Percentiles rank a stretch among this genome's conserved stretches.
phyloP scores from a whole-genome alignment of 2,113 vertebrate genomes.

The Empidonax alnorum region DNA sequence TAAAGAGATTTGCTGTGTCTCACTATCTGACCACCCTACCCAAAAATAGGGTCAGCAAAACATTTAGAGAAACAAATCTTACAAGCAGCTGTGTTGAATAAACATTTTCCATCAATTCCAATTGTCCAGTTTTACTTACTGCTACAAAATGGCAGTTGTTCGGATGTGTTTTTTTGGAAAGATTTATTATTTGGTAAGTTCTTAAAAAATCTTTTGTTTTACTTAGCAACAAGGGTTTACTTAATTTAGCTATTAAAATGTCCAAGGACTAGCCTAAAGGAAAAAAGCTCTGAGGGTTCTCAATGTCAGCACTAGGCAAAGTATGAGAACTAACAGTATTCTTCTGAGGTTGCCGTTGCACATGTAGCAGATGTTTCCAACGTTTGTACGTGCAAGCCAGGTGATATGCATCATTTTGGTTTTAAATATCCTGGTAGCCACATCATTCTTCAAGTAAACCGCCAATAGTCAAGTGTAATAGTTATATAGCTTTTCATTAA shows the following conservation, averaged over 20 bases:
- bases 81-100: background rate
- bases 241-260: background rate
- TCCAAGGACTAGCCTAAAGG: background rate
- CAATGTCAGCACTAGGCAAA: background rate
- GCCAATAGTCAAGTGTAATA: slow-evolving; percentile 20
- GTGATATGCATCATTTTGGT: slow-evolving; percentile 44
- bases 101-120: background rate
- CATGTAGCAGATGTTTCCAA: slow-evolving; percentile 62
- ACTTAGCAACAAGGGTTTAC: background rate
- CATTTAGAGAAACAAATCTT: background rate
- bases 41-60: background rate
- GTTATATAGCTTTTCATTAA: slow-evolving; percentile 53
- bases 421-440: slow-evolving; percentile 69
- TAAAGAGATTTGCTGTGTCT: background rate
- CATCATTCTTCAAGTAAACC: slow-evolving; percentile 65
- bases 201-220: background rate
- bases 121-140: background rate
- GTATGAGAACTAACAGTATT: background rate
- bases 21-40: background rate
- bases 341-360: slow-evolving; percentile 58
- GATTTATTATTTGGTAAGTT: background rate
- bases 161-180: background rate
- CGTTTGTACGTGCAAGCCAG: slow-evolving; percentile 42
- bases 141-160: background rate
- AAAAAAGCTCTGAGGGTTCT: background rate